These are phyloP conservation scores for Eristalis arbustorum DNA, from an alignment of 2,888 invertebrate genomes.

Conservation along the genomic window DNA sequence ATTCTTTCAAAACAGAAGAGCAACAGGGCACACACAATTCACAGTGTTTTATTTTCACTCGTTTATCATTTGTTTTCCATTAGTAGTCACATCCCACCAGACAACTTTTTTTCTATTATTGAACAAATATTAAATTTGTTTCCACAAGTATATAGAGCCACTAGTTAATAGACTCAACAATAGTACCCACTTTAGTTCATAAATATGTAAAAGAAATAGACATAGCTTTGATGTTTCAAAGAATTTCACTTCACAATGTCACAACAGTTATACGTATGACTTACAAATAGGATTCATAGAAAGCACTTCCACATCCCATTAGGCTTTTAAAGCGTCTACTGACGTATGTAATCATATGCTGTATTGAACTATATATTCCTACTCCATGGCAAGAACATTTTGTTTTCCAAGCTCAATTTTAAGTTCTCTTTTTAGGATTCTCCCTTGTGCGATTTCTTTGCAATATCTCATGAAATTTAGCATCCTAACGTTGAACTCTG, in stretches of 20 bases:
- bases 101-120: background rate
- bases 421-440: too few species aligned
- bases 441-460: too few species aligned
- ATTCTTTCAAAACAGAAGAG: background rate
- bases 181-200: background rate
- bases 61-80: background rate
- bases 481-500: too few species aligned
- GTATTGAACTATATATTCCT: background rate
- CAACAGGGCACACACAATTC: background rate
- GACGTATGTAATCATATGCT: background rate
- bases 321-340: too few species aligned
- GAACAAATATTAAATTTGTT: background rate
- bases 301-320: background rate
- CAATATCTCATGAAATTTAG: too few species aligned
- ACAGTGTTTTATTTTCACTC: background rate
- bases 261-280: too few species aligned
- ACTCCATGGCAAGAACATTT: background rate
- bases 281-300: background rate
- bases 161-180: background rate
- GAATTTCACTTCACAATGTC: background rate
- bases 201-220: constrained; percentile 14
- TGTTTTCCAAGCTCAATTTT: background rate
- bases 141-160: background rate
- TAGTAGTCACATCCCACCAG: background rate
- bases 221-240: constrained; percentile 17